Conservation (phyloP, 2,113 vertebrate species). For the Chaetodon trifascialis region DNA sequence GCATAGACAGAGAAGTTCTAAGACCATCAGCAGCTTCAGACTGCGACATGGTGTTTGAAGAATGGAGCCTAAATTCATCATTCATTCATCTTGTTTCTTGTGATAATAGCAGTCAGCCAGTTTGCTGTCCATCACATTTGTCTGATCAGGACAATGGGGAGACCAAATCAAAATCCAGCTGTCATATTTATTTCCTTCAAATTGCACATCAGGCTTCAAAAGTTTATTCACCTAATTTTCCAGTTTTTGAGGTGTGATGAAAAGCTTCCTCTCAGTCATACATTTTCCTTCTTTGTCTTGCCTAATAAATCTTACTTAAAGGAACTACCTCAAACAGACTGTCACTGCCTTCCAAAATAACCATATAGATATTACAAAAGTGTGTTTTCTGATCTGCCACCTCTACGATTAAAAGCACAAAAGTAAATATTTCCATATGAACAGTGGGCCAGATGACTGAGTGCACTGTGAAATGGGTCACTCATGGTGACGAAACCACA, state of each 20-base stretch:
- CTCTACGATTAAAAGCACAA: background rate
- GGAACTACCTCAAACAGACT: background rate
- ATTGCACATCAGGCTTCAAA: background rate
- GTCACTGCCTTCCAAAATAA: background rate
- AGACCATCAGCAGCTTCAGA: conserved; percentile 32
- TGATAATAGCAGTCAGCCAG: background rate
- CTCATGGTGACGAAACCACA: background rate
- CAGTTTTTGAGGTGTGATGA: background rate
- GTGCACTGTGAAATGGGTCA: background rate
- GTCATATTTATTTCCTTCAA: conserved; percentile 5
- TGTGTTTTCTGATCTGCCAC: too few species aligned
- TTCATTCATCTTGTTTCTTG: conserved; percentile 53
- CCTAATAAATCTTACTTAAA: too few species aligned
- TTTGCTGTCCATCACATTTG: conserved; percentile 17
- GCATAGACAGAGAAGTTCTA: conserved; percentile 40
- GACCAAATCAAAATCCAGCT: conserved; percentile 11
- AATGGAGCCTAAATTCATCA: conserved; percentile 36
- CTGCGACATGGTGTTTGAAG: conserved; percentile 33
- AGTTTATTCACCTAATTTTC: background rate
- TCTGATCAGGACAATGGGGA: conserved; percentile 8
- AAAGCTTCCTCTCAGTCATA: background rate
- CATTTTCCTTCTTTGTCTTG: background rate
- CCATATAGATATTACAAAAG: background rate
- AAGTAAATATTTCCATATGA: background rate
- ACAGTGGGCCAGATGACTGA: background rate